These are phyloP conservation scores for Steatocranus sp. DNA, from an alignment of 2,797 vertebrate genomes.

Conservation along the genomic window DNA sequence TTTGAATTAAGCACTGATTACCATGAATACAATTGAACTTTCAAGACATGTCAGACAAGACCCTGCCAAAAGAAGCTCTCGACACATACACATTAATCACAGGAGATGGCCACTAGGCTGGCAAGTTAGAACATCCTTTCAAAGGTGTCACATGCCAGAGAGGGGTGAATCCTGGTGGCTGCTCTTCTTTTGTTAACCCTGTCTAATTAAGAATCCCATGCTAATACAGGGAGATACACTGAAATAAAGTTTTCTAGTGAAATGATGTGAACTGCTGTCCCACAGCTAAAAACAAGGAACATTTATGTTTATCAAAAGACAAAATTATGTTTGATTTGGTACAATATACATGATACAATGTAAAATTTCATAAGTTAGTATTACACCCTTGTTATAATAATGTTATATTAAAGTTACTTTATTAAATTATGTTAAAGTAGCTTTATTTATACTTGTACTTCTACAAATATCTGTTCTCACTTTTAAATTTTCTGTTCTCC, in stretches of 20 bases:
- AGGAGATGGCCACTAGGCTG: conserved; percentile 52
- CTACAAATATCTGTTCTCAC: neutral
- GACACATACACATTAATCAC: conserved; percentile 78
- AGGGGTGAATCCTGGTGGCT: conserved; percentile 37
- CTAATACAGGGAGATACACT: conserved; percentile 46
- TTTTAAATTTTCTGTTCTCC: neutral
- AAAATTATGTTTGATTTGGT: neutral
- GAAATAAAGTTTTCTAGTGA: neutral
- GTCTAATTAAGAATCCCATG: conserved; percentile 73
- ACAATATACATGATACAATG: neutral
- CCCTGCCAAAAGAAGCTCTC: conserved; percentile 73
- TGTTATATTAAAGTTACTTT: neutral
- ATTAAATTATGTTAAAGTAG: neutral
- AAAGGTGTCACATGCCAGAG: conserved; percentile 35
- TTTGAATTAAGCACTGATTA: conserved; percentile 83
- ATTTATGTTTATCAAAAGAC: neutral
- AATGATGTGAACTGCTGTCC: neutral
- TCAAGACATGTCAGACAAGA: conserved; percentile 78
- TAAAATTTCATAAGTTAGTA: neutral
- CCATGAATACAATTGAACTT: conserved; percentile 85
- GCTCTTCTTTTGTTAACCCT: conserved; percentile 69
- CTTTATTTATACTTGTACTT: neutral
- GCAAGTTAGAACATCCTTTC: conserved; percentile 57
- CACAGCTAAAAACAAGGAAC: neutral
- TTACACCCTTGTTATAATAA: neutral